Base-by-base conservation (phyloP, 2,113 vertebrate species). In the Alectura lathami region DNA sequence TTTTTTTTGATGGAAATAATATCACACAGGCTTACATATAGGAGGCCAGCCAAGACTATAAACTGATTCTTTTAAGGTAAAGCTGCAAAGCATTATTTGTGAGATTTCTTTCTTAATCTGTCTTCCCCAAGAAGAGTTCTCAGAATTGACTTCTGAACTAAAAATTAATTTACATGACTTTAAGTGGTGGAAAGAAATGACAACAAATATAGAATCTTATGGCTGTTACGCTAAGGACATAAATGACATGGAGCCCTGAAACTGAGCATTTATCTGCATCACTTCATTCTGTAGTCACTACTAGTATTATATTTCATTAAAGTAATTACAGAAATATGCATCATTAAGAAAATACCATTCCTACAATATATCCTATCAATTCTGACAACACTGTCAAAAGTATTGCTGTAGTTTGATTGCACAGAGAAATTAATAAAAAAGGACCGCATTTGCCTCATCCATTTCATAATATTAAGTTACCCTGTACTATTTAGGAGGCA, bases 91-190 rank as follows among this genome's bases (percentile, higher is more conserved):
- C 89, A 57, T 72, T 88, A 88, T 73, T 88, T 85, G 29, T 59
- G 48, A 85, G 90, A 93, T 47, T 83, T 69, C 75, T 93, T 84
- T 80, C 74, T 78, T 86, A 76, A 87, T 73, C 91, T 82, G 53
- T 85, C 56, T 81, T 90, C 36, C 42, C 29, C 73, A 88, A 64
- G 43, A 92, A 92, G 34, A 48, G n/a, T 29, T 86, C 72, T 93
- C 64, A 48, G n/a, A 86, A 95, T 45, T 82, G 29, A 64, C 60
- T 81, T 86, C 53, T 2, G 18, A 9, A 48, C 23, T 63, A 67
- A 90, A 91, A 93, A 80, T 60, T 90, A 81, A 93, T 91, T 93
- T 76, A 72, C 21, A 82, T n/a, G 26, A 21, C 23, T 93, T 86
- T 83, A 88, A 86, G 63, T 10, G 48, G 8, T 20, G 15, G 22